Evolutionary conservation across 2,797 vertebrate genomes (phyloP), one percentile per base, ranked within the genome.

Genomic region (Lagodon rhomboides): DNA sequence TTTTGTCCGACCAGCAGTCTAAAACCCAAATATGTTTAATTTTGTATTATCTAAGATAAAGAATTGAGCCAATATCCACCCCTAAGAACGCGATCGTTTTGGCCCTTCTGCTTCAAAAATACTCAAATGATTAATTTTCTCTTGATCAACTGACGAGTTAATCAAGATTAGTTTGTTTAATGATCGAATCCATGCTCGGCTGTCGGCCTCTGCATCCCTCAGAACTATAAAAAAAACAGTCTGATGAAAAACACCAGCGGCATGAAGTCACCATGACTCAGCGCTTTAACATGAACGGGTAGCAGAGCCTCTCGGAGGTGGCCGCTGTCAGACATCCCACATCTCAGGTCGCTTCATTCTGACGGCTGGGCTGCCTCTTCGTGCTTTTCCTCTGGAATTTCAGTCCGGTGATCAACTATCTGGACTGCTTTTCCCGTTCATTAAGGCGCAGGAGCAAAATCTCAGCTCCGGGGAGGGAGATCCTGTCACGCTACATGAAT

Each of bases 211-310:
- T 38, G 66, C 50, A 4, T 55, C 51, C 51, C 34, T 55, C 20
- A 54, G 15, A 49, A n/a, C 41, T 62, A 18, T 22, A 10, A 78
- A 17, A 34, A 10, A 78, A 17, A 34, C 58, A 25, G 61, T 68
- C 53, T 34, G 20, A 53, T 47, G 56, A 73, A 72, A 85, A 79
- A 38, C 70, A 56, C 44, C 34, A 77, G 62, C 30, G 34, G 47
- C 60, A 38, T 51, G 10, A 55, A 72, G 63, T 64, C 73, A 75
- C 54, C 54, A 65, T 88, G 89, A 91, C 77, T 86, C 87, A 74
- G 87, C 84, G 55, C 69, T 82, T 75, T 70, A 12, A 71, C 16
- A 22, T 56, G n/a, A 68, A 38, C 73, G 46, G 47, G 41, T 50
- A 67, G 73, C 75, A 55, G 66, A 73, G 18, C 66, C 47, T 46